Conservation (phyloP, 1,140 invertebrate genomes). For the Neodiprion virginianus region DNA sequence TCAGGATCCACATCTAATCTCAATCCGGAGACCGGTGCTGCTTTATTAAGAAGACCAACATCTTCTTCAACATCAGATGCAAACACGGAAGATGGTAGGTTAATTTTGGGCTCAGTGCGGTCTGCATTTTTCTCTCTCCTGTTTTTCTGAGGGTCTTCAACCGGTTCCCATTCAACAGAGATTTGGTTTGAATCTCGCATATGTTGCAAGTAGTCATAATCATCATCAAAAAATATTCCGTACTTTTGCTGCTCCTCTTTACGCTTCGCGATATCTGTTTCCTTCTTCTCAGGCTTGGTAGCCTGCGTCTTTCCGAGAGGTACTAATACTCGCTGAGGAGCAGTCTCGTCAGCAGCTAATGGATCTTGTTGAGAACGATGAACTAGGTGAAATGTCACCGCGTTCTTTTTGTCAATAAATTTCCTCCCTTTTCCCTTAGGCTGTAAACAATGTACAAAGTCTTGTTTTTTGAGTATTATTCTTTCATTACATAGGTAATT, state of each 20-base stretch:
- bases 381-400: constrained; percentile 90
- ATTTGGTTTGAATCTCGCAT: constrained; percentile 73
- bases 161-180: constrained; percentile 46
- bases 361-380: constrained; percentile 94
- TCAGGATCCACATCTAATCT: constrained; percentile 90
- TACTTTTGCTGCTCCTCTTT: constrained; percentile 86
- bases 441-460: constrained; percentile 55
- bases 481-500: too few species aligned
- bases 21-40: constrained; percentile 77
- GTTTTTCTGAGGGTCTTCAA: constrained; percentile 39
- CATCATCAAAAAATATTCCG: constrained; percentile 96
- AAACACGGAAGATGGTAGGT: constrained; percentile 90
- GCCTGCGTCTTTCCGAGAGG: constrained; percentile 58
- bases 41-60: constrained; percentile 89
- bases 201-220: constrained; percentile 96
- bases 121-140: constrained; percentile 35
- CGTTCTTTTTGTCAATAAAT: constrained; percentile 92
- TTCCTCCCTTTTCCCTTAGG: constrained; percentile 76
- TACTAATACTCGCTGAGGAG: constrained; percentile 85
- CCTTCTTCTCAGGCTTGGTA: constrained; percentile 33
- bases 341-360: constrained; percentile 83
- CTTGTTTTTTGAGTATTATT: too few species aligned
- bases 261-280: constrained; percentile 60
- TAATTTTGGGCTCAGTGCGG: constrained; percentile 61
- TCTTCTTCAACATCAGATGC: constrained; percentile 88